A percentile compares a stretch with the other conserved stretches of the same genome.
phyloP scores from a whole-genome alignment of 1,140 invertebrate genomes.

The Penaeus chinensis region DNA sequence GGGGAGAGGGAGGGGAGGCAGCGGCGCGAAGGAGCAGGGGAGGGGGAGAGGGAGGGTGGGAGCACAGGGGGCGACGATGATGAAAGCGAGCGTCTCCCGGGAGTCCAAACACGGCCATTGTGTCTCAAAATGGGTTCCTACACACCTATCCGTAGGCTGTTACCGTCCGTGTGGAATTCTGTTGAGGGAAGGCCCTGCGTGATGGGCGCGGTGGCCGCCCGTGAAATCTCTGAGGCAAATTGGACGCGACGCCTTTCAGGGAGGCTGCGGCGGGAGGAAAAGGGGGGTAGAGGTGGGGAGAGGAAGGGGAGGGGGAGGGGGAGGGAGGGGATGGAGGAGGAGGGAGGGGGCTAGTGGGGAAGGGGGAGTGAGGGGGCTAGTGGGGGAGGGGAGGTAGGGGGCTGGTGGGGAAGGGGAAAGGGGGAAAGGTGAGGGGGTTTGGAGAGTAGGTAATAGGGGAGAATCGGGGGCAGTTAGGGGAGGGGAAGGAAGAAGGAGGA shows the following conservation, averaged over 20 bases:
- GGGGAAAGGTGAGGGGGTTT: background rate
- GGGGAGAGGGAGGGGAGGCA: background rate
- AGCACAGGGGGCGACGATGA: background rate
- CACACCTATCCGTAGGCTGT: constrained; percentile 26
- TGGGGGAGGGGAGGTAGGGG: background rate
- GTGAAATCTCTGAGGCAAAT: constrained; percentile 52
- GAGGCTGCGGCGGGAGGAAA: constrained; percentile 16
- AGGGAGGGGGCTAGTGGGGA: background rate
- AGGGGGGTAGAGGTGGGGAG: constrained; percentile 2
- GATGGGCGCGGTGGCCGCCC: constrained; percentile 6
- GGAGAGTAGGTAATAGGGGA: background rate
- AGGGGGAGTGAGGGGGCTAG: background rate
- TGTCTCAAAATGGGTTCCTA: constrained; percentile 47
- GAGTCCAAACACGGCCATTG: constrained; percentile 54
- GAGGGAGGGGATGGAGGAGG: background rate
- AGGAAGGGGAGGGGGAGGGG: background rate
- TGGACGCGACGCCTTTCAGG: constrained; percentile 37
- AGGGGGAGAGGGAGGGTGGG: background rate
- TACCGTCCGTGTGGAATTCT: constrained; percentile 19
- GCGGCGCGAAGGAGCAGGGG: background rate
- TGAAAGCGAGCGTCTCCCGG: constrained; percentile 22
- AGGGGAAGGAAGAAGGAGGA: too few relatives aligned
- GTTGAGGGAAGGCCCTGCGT: background rate
- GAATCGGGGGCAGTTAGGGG: too few relatives aligned
- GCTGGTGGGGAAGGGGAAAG: constrained; percentile 2